Evolutionary conservation across 1,140 invertebrate genomes (phyloP), one percentile per base, ranked within the genome.

Genomic region (Coboldia fuscipes): DNA sequence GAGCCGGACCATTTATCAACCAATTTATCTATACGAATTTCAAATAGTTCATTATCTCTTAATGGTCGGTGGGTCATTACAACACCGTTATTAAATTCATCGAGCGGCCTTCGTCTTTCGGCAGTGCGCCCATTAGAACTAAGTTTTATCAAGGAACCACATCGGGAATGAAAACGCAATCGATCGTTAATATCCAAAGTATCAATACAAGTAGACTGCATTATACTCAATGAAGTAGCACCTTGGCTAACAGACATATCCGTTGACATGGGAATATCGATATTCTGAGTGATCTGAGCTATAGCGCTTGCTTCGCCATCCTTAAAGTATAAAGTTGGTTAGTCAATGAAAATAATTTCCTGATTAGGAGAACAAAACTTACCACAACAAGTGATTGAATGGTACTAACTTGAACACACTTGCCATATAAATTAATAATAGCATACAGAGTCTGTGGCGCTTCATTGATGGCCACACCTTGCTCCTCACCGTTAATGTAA

Each of bases 61-160:
- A 96, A 52, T 1, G 83, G 73, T 31, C 88, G 65, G 47, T 88
- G 81, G 0, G 82, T 89, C 78, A 90, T 85, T 1, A 88, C 82
- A 8, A 90, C 82, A 4, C 81, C 84, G 56, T 90, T 88, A 56
- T 89, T 89, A 48, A 94, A 94, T 54, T 94, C 88, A 51, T 90
- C 88, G n/a, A 85, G 54, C 1, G 88, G 83, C 39, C 80, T 59
- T 30, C 76, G 62, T 32, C 88, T 65, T 58, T 94, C 79, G 1
- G 85, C 88, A 5, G 83, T 78, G 44, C 84, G 66, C 37, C 75
- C 76, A 45, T 77, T 75, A 39, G 75, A 67, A 0, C 80, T 79
- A n/a, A 96, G 57, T 51, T 85, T 90, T 0, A 94, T 80, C 24
- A 93, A 58, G 3, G 74, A 72, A 0, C 89, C 89, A 47, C 82